Evolutionary conservation across 2,888 invertebrate genomes (phyloP), one percentile per base, ranked within the genome.

Genomic region (Bellardia bayeri): DNA sequence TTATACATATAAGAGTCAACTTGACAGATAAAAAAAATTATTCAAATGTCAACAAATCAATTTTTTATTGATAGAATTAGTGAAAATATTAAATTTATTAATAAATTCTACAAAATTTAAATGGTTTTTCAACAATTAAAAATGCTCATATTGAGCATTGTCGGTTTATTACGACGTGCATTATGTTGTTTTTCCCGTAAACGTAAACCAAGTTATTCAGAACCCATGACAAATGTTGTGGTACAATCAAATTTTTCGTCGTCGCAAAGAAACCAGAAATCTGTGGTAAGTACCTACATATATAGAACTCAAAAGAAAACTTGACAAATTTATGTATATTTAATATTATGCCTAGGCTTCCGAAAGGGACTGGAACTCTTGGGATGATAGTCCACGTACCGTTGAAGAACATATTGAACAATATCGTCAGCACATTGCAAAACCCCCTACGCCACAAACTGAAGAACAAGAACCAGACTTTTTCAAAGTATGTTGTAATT

Each of bases 321-420:
- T 2, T 4, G 3, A 23, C 23, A 23, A 16, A 45, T 23, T 4
- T 54, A 49, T 7, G n/a, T n/a, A 14, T 13, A 54, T 33, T 63
- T 61, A 37, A 33, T 51, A 6, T 64, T 13, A 23, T 37, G 11
- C 14, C 42, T n/a, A 84, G 85, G 68, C 13, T 13, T 40, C 63
- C 42, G 93, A 94, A 6, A 91, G 92, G 6, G 94, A 94, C 89
- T 96, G 96, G 96, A 95, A 95, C 88, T 94, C 95, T 16, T 96
- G 96, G 96, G 95, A 95, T 86, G 95, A 95, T 86, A 94, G 94
- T 89, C 94, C 94, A 8, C 93, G 94, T 1, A 94, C 94, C 2
- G 94, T 96, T 40, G 95, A 95, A 90, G 95, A 95, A 89, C 95
- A 96, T 90, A 96, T 96, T 72, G 95, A 96, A 81, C 94, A 95